Evolutionary conservation across 2,888 invertebrate species (phyloP), one percentile per base, ranked within the genome.

Genomic region (Cybosia mesomella): DNA sequence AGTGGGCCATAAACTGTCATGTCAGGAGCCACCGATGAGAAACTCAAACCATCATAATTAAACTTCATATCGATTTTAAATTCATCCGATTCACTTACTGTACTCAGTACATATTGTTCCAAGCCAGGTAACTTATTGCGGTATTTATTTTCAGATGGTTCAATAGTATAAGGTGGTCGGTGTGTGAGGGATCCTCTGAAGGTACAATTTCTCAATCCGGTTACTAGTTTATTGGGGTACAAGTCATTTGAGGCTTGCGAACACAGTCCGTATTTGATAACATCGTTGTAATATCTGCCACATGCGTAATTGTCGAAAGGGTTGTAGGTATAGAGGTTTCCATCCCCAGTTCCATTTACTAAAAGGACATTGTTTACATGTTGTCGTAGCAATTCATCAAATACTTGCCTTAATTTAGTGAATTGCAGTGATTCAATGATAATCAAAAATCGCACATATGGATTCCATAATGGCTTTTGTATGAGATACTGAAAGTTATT

Each of bases 281-380:
- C 71, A 36, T 79, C 72, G 4, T 79, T 75, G 67, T 87, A 92
- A 55, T 85, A 83, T 66, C 83, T 86, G n/a, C 92, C 92, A 63
- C 92, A 92, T 0, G 85, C 85, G 62, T 83, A 87, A 58, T 92
- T 87, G 66, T 88, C 86, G 58, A 84, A 92, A 0, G 92, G 89
- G 72, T 92, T 88, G 71, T 91, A 92, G 0, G 89, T 84, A 68
- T 86, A 91, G 18, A 92, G 57, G 2, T 87, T 73, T 10, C 80
- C 77, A 3, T 86, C 77, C 0, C 58, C 49, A 0, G 79, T 84
- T 13, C 85, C 85, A 59, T 87, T 85, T 3, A 89, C 58, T 7
- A 91, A 70, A 2, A 90, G 32, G 0, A 85, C 88, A 49, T 89
- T 79, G 18, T 69, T 67, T 0, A 90, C 80, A 59, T 84, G 88